These are phyloP conservation scores for Bellardia pandia DNA, from an alignment of 2,888 invertebrate genomes.

Conservation along the genomic window DNA sequence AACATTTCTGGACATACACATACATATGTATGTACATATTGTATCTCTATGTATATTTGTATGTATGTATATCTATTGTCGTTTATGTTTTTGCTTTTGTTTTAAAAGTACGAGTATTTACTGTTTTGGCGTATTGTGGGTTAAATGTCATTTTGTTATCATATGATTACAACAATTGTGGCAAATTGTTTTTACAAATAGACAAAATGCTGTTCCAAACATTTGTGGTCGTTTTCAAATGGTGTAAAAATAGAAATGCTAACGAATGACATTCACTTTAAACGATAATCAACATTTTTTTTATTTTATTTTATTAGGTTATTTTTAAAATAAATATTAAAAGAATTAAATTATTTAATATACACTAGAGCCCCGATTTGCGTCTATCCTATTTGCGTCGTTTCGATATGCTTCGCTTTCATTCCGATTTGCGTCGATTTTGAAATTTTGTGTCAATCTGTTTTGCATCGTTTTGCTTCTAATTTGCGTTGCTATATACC, in stretches of 20 bases:
- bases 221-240: constrained; percentile 62
- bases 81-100: constrained; percentile 26
- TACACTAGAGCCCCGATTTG: too few relatives aligned
- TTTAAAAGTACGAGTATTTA: constrained; percentile 56
- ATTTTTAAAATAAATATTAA: not conserved
- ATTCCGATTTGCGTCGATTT: too few relatives aligned
- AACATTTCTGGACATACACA: not conserved
- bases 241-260: constrained; percentile 42
- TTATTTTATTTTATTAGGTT: not conserved
- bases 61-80: not conserved
- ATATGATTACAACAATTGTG: constrained; percentile 71
- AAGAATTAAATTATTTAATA: too few relatives aligned
- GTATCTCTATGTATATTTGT: not conserved
- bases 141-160: constrained; percentile 71
- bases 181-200: constrained; percentile 69
- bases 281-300: not conserved
- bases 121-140: constrained; percentile 69
- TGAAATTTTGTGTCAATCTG: too few relatives aligned
- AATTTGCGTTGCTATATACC: too few relatives aligned
- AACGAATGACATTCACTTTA: constrained; percentile 26
- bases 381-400: too few relatives aligned
- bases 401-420: too few relatives aligned
- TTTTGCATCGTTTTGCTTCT: too few relatives aligned
- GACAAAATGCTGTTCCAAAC: constrained; percentile 65
- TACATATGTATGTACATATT: not conserved